Percentiles rank a stretch among this genome's conserved stretches.
Evolutionary conservation across 2,113 vertebrate genomes (phyloP).

Genomic region (Rhabdomys dilectus): DNA sequence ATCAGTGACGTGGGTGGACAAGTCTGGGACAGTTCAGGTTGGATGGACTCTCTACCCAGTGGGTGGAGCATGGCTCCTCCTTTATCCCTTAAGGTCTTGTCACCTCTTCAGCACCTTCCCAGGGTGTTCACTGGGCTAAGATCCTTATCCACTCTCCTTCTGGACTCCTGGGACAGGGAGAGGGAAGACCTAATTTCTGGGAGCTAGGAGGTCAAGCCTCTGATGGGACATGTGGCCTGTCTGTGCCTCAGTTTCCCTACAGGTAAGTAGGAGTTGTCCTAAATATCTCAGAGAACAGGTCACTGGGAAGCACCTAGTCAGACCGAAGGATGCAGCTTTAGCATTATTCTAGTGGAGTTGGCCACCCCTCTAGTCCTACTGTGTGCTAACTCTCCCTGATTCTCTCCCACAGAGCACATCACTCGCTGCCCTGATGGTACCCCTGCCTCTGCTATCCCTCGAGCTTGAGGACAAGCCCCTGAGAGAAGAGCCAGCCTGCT

Average conservation of each 20-base stretch:
- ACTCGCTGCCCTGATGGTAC: rapidly evolving
- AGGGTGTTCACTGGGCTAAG: background rate
- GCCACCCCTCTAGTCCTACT: rapidly evolving
- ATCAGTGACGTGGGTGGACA: background rate
- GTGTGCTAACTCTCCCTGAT: background rate
- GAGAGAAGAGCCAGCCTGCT: background rate
- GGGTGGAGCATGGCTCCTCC: background rate
- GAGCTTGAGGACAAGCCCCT: background rate
- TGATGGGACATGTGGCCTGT: background rate
- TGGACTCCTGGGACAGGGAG: background rate
- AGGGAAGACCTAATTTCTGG: background rate
- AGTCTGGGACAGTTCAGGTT: background rate
- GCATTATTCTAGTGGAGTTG: too few species aligned
- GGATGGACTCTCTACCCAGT: background rate
- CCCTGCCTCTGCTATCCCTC: background rate
- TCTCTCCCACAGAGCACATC: rapidly evolving
- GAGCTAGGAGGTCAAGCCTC: background rate
- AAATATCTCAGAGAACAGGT: background rate
- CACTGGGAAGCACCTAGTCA: background rate
- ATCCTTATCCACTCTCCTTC: background rate
- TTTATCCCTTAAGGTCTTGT: background rate
- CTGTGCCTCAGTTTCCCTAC: constrained; percentile 41
- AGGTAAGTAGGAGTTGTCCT: background rate
- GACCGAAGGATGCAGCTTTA: background rate
- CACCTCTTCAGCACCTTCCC: too few species aligned